phyloP scores from a whole-genome alignment of 2,797 vertebrate species.

The Cyclura pinguis region DNA sequence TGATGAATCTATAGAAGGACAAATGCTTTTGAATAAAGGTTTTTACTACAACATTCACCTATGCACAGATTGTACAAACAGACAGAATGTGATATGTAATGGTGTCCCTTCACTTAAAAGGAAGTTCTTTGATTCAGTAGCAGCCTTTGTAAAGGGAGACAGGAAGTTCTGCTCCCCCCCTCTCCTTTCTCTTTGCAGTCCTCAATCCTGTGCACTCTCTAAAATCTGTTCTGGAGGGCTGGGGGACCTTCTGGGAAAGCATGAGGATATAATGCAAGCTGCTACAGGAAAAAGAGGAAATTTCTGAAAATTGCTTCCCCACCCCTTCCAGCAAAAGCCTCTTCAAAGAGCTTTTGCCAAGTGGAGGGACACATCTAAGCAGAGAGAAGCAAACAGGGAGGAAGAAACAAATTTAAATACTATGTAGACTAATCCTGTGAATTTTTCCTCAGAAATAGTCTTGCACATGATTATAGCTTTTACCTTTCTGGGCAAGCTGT shows the following conservation, averaged over 20 bases:
- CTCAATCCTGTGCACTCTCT: too few species aligned
- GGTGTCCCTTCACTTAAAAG: not conserved
- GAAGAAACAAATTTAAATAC: not conserved
- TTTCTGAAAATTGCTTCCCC: not conserved
- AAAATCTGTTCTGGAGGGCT: not conserved
- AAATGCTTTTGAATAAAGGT: slow-evolving; percentile 34
- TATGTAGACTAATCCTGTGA: not conserved
- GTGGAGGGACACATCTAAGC: not conserved
- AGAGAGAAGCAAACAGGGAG: not conserved
- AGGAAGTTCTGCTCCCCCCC: too few species aligned
- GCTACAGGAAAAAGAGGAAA: not conserved
- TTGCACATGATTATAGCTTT: not conserved
- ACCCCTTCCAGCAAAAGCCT: not conserved
- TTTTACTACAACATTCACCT: not conserved
- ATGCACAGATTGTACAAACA: not conserved
- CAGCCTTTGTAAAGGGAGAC: not conserved
- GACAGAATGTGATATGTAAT: too few species aligned
- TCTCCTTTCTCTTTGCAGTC: not conserved
- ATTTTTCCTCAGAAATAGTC: not conserved
- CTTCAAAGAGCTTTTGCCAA: not conserved
- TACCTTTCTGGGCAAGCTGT: slow-evolving; percentile 20
- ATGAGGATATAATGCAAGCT: too few species aligned
- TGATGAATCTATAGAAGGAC: slow-evolving; percentile 88
- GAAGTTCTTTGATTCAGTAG: not conserved
- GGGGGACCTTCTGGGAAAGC: not conserved